phyloP scores from a whole-genome alignment of 2,113 vertebrate genomes.

The Athene cunicularia region DNA sequence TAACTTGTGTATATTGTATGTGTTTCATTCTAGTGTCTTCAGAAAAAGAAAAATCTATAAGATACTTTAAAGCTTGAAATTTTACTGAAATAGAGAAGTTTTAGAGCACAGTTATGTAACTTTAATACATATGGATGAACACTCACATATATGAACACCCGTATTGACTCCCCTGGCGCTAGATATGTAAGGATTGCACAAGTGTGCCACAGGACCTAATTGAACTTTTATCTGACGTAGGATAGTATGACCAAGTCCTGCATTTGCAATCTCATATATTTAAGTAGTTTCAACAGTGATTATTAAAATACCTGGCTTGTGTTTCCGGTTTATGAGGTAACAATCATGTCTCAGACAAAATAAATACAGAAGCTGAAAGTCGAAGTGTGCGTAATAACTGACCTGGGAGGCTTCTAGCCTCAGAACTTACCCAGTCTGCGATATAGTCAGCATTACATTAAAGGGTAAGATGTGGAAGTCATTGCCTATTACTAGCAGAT shows the following conservation, averaged over 20 bases:
- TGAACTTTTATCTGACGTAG: constrained; percentile 61
- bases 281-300: constrained; percentile 16
- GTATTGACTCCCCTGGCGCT: background rate
- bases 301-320: constrained; percentile 52
- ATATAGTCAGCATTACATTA: background rate
- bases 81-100: background rate
- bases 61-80: background rate
- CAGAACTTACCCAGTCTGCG: background rate
- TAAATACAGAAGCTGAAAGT: constrained; percentile 57
- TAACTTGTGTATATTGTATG: background rate
- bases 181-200: constrained; percentile 28
- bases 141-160: background rate
- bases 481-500: background rate
- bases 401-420: background rate
- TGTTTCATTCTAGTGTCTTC: background rate
- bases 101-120: background rate
- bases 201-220: constrained; percentile 31
- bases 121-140: background rate
- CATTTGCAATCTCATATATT: constrained; percentile 19
- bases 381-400: background rate
- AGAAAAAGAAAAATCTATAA: background rate
- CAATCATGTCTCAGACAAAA: constrained; percentile 2
- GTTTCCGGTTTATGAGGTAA: constrained; percentile 58
- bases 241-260: constrained; percentile 16
- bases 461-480: background rate